These are phyloP conservation scores for Eueides isabella DNA, from an alignment of 1,140 invertebrate genomes.

Conservation along the genomic window DNA sequence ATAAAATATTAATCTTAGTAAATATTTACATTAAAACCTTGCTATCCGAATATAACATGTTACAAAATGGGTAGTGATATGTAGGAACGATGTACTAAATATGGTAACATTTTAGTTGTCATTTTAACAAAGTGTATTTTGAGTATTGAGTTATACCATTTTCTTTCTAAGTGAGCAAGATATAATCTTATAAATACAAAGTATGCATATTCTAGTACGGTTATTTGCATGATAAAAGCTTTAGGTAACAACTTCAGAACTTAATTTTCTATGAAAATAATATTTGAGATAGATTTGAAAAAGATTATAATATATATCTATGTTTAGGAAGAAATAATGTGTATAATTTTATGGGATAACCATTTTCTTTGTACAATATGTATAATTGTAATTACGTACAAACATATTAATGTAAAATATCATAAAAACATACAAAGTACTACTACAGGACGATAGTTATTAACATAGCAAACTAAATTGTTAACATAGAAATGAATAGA, in stretches of 20 bases:
- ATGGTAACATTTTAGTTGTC: not conserved
- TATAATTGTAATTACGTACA: too few relatives aligned
- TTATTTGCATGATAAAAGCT: not conserved
- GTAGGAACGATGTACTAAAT: conserved; percentile 1
- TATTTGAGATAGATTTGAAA: not conserved
- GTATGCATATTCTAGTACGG: not conserved
- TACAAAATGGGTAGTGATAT: not conserved
- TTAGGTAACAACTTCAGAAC: not conserved
- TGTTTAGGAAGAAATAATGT: not conserved
- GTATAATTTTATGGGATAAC: not conserved
- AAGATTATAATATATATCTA: too few relatives aligned
- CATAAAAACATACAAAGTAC: too few relatives aligned
- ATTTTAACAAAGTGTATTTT: too few relatives aligned
- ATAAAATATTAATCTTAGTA: conserved; percentile 16
- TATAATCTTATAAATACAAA: not conserved
- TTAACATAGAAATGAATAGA: too few relatives aligned
- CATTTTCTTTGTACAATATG: not conserved
- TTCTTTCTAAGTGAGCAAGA: not conserved
- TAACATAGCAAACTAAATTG: too few relatives aligned
- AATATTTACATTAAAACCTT: conserved; percentile 15
- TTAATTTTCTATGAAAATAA: not conserved
- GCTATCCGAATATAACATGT: not conserved
- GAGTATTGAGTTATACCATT: not conserved
- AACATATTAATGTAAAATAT: too few relatives aligned
- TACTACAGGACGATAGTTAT: too few relatives aligned